phyloP scores from a whole-genome alignment of 1,140 invertebrate genomes.

The Drosophila erecta region DNA sequence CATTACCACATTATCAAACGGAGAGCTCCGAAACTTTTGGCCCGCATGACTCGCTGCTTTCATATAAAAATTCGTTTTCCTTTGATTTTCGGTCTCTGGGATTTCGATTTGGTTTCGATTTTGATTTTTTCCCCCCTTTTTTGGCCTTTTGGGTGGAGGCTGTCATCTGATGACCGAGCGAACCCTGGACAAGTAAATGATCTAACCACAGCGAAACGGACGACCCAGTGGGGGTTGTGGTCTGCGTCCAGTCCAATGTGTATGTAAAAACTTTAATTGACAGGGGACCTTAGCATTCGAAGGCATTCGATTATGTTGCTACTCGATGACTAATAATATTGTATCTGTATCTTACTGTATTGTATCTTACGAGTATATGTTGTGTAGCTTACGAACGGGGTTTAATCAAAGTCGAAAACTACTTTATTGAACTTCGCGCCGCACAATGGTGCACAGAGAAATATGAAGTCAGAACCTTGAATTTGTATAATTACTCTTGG shows the following conservation, averaged over 20 bases:
- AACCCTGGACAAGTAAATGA: slow-evolving; percentile 20
- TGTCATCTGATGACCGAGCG: slow-evolving; percentile 33
- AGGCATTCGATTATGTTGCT: slow-evolving; percentile 26
- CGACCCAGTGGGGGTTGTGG: slow-evolving; percentile 39
- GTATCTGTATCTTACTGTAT: too few relatives aligned
- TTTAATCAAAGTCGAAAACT: not conserved
- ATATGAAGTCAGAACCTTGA: not conserved
- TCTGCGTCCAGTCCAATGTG: slow-evolving; percentile 6
- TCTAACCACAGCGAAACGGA: slow-evolving; percentile 28
- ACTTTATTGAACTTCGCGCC: not conserved
- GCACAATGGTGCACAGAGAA: not conserved
- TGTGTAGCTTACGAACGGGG: not conserved
- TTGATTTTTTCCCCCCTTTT: not conserved
- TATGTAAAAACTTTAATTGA: slow-evolving; percentile 25
- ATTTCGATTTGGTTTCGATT: slow-evolving; percentile 1
- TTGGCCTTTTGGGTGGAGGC: slow-evolving; percentile 21
- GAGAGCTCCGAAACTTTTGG: slow-evolving; percentile 6
- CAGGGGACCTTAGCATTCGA: slow-evolving; percentile 27
- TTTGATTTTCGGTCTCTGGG: slow-evolving; percentile 2
- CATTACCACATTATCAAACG: slow-evolving; percentile 62
- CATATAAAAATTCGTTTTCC: slow-evolving; percentile 35
- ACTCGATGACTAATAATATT: slow-evolving; percentile 32
- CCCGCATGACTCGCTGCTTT: slow-evolving; percentile 58
- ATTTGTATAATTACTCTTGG: not conserved
- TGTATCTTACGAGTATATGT: too few relatives aligned